Evolutionary conservation across 2,797 vertebrate species (phyloP).

Genomic region (Halcyon chelicuti): DNA sequence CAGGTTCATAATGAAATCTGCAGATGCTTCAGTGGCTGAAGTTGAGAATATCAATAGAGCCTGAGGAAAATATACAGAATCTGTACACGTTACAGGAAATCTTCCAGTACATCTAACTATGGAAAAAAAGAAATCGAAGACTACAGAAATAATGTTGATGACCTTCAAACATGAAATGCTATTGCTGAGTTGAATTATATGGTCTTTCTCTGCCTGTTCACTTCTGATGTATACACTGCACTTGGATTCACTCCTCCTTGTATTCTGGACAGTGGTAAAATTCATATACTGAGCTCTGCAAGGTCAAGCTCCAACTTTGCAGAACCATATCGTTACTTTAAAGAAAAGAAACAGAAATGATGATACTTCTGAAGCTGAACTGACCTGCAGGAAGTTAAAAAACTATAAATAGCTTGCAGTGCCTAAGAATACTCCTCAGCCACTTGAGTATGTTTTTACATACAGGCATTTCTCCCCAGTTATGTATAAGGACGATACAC

Average conservation of each 20-base stretch:
- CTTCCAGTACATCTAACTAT: neutral
- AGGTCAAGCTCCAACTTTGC: neutral
- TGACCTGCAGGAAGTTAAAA: constrained; percentile 5
- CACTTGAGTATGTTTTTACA: neutral
- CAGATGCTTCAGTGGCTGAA: neutral
- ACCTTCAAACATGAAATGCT: neutral
- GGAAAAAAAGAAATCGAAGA: neutral
- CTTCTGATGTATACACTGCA: neutral
- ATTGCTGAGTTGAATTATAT: neutral
- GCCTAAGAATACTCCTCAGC: neutral
- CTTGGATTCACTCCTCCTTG: neutral
- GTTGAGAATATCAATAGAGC: neutral
- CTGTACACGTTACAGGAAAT: neutral
- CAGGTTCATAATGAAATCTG: neutral
- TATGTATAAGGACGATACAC: neutral
- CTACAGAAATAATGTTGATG: neutral
- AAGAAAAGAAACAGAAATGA: neutral
- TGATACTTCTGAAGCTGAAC: neutral
- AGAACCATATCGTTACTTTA: neutral
- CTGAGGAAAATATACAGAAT: neutral
- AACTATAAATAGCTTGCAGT: constrained; percentile 18
- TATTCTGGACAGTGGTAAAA: neutral
- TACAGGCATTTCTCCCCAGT: no score
- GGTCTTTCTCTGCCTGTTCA: neutral
- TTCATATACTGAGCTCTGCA: fast-evolving